Base-by-base conservation (phyloP, 2,113 vertebrate species). In the Colossoma macropomum region DNA sequence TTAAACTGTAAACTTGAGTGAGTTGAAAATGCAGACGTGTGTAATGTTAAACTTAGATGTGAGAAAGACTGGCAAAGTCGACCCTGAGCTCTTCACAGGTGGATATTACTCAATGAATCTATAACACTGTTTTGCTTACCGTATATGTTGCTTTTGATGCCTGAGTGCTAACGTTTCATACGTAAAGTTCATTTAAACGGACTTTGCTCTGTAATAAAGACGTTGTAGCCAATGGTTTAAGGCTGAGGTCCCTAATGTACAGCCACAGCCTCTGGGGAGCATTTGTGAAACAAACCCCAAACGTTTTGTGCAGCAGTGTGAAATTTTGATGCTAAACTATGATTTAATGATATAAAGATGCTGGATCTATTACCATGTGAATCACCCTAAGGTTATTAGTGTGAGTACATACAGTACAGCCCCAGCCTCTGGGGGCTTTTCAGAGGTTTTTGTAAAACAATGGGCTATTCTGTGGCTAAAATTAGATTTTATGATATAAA, bases 141-240 rank as follows among this genome's bases (percentile, higher is more conserved):
- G 10, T 21, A 3, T 63, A n/a, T 45, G 34, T 7, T 45, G 41
- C 9, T 45, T 30, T 32, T 5, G 4, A 17, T 54, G 50, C 25
- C 19, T 23, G 38, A 45, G n/a, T 59, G 50, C 54, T 79, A 19
- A 52, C 16, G 13, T 17, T 10, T 2, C 3, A n/a, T n/a, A n/a
- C n/a, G n/a, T 7, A 4, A 7, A 25, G 30, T 65, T 16, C 1
- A 1, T 68, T 45, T 72, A 11, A 71, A 38, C 15, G 3, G 30
- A n/a, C 0, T 32, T 81, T 48, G 25, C 27, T 60, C 50, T 73
- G 79, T 81, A 73, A 81, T 81, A 73, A 73, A 81, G 69, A 73
- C 70, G 79, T 63, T 73, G 56, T 73, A 81, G 69, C 69, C 56
- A 32, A 21, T 71, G 54, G 70, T 73, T 73, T 25, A 30, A 80